A percentile compares a stretch with the other conserved stretches of the same genome.
phyloP scores from a whole-genome alignment of 2,888 invertebrate species.

The Scelioninae gen. 1 region DNA sequence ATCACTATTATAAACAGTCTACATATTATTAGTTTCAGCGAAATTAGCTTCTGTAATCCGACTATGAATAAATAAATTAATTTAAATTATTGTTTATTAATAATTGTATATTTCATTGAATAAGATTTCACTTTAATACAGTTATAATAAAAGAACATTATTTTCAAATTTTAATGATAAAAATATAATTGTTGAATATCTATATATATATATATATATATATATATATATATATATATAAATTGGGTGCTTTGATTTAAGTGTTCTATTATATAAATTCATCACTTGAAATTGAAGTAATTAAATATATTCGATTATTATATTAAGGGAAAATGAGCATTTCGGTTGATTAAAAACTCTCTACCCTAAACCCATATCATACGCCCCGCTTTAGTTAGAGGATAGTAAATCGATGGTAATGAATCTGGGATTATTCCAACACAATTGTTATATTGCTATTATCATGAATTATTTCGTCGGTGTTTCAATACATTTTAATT shows the following conservation, averaged over 20 bases:
- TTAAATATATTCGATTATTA: slow-evolving; percentile 30
- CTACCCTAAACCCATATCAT: slow-evolving; percentile 27
- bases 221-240: too few species aligned
- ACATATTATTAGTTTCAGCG: slow-evolving; percentile 42
- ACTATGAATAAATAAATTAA: slow-evolving; percentile 25
- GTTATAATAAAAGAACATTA: not conserved
- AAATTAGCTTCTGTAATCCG: slow-evolving; percentile 35
- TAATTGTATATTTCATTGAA: slow-evolving; percentile 38
- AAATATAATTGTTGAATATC: slow-evolving; percentile 2
- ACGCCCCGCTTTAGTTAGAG: slow-evolving; percentile 21
- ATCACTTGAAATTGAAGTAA: slow-evolving; percentile 11
- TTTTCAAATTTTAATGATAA: slow-evolving; percentile 2
- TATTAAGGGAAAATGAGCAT: slow-evolving; percentile 33
- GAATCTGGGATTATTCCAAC: slow-evolving; percentile 58
- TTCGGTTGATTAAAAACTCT: slow-evolving; percentile 48
- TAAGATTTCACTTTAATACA: slow-evolving; percentile 13
- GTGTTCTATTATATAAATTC: not conserved
- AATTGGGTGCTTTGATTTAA: not conserved
- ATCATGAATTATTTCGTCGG: slow-evolving; percentile 63
- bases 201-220: too few species aligned
- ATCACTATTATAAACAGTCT: slow-evolving; percentile 15
- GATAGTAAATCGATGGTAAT: slow-evolving; percentile 59
- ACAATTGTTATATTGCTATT: slow-evolving; percentile 65
- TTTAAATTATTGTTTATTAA: slow-evolving; percentile 25
- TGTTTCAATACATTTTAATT: slow-evolving; percentile 66